Evolutionary conservation across 2,113 vertebrate species (phyloP).

Genomic region (Myocastor coypus): DNA sequence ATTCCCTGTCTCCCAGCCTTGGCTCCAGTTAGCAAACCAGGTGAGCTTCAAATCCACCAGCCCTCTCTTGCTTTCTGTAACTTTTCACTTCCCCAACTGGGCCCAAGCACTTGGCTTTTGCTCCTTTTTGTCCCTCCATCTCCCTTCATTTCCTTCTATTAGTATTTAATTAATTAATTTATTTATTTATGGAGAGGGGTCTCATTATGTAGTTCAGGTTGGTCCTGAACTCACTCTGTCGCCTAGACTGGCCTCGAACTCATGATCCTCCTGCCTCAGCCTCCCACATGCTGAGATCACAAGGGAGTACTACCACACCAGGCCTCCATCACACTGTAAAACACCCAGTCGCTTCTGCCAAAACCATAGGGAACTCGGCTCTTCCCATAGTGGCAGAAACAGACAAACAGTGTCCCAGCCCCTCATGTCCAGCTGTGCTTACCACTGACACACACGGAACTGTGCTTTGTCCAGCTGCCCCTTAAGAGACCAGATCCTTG

Average conservation of each 20-base stretch:
- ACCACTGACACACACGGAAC: background rate
- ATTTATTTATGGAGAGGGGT: background rate
- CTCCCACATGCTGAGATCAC: background rate
- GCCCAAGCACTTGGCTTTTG: background rate
- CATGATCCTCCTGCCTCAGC: background rate
- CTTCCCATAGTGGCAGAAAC: background rate
- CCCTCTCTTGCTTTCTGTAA: background rate
- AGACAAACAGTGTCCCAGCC: background rate
- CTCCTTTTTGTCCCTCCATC: background rate
- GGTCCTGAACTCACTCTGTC: background rate
- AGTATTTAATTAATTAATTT: background rate
- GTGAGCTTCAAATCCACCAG: background rate
- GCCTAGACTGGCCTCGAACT: background rate
- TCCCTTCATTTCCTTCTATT: background rate
- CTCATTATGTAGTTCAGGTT: too few species aligned
- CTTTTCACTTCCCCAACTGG: background rate
- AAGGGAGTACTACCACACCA: background rate
- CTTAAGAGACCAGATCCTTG: background rate
- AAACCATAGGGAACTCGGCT: background rate
- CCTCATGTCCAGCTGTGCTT: background rate
- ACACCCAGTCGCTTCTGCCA: background rate
- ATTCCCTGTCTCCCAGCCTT: background rate
- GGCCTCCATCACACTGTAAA: background rate
- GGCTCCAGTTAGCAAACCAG: background rate
- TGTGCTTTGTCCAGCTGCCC: background rate